phyloP scores from a whole-genome alignment of 2,797 vertebrate genomes.

The Acestrorhynchus altus region DNA sequence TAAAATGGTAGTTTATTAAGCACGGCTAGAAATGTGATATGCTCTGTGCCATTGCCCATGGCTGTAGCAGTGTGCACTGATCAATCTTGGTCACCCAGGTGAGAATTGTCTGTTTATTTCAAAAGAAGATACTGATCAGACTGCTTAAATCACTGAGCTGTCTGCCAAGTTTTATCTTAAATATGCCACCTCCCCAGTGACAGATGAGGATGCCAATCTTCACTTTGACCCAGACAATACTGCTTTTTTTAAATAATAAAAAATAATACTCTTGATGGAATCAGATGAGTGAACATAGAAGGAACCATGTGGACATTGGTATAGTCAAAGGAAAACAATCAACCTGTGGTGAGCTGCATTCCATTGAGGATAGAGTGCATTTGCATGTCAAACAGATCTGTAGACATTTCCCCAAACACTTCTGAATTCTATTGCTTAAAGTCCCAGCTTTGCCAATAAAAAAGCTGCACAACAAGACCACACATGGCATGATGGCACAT shows the following conservation, averaged over 20 bases:
- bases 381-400: not conserved
- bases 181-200: not conserved
- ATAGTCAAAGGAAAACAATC: constrained; percentile 13
- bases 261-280: not conserved
- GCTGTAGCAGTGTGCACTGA: not conserved
- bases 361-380: not conserved
- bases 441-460: not conserved
- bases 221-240: not conserved
- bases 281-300: constrained; percentile 3
- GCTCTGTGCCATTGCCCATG: not conserved
- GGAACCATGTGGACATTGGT: not conserved
- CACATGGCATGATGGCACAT: constrained; percentile 1
- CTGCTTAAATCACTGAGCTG: not conserved
- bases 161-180: not conserved
- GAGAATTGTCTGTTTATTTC: not conserved
- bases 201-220: not conserved
- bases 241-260: not conserved
- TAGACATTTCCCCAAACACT: not conserved
- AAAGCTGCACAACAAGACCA: not conserved
- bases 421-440: constrained; percentile 1
- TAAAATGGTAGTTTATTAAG: not conserved
- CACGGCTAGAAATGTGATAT: not conserved
- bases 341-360: not conserved
- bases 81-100: not conserved
- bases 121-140: not conserved